Evolutionary conservation across 2,113 vertebrate species (phyloP), one percentile per base, ranked within the genome.

Genomic region (Electrona antarctica): DNA sequence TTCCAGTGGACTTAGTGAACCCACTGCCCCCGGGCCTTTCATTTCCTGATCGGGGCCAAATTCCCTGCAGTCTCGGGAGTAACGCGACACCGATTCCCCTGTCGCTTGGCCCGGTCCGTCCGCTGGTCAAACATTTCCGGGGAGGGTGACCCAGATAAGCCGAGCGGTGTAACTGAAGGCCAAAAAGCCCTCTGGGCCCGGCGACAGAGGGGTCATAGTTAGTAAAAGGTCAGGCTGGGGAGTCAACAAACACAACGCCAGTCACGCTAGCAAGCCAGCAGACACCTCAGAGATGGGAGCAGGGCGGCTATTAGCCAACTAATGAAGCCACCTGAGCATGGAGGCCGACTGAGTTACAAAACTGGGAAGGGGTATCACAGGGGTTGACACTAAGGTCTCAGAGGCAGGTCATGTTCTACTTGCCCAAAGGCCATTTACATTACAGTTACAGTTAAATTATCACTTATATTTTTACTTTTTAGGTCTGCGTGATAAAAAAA

Each of bases 21-120:
- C 45, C 41, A 0, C 21, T 7, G 14, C 57, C 33, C 67, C 68
- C 3, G 0, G 60, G 63, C 77, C 55, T 69, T 79, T 74, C 4
- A 61, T 77, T 80, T 85, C 69, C 70, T 66, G 64, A 74, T 66
- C 60, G 15, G 62, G 55, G 52, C 47, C 11, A 14, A 54, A 68
- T 56, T 78, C 56, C 57, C 67, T 12, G 7, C 62, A 21, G 74
- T 65, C 28, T 45, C 6, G 3, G 56, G 61, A 66, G 48, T 64
- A 71, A 67, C 9, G 5, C 6, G 55, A 71, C 80, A 64, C 64
- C 15, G 60, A 60, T n/a, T 64, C 54, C n/a, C 9, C 1, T 13
- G 48, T 54, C 14, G 46, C 13, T 4, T 3, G 57, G 47, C 29
- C 48, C 9, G 14, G 41, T 69, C 51, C 60, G 1, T 1, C 64